Conservation (phyloP, 2,113 vertebrate species). For the Willisornis vidua region DNA sequence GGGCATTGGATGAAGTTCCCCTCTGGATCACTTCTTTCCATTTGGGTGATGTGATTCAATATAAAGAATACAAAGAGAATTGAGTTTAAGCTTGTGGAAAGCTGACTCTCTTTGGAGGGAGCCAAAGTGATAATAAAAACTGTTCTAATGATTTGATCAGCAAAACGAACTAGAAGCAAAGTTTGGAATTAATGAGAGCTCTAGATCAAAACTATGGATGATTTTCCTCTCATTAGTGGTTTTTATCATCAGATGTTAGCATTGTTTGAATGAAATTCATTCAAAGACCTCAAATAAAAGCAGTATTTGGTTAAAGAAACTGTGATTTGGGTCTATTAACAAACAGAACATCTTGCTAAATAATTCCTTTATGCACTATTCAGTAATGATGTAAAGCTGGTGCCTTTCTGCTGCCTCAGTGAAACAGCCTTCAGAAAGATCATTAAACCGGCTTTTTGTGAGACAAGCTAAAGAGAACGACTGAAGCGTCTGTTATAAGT, state of each 20-base stretch:
- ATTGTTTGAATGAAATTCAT: constrained; percentile 74
- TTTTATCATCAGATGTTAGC: constrained; percentile 75
- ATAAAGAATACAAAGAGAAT: background rate
- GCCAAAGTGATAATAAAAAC: constrained; percentile 37
- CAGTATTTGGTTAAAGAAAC: constrained; percentile 69
- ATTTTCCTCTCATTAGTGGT: constrained; percentile 71
- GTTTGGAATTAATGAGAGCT: constrained; percentile 74
- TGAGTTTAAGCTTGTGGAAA: background rate
- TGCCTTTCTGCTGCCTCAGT: constrained; percentile 70
- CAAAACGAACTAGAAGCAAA: constrained; percentile 67
- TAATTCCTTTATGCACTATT: constrained; percentile 74
- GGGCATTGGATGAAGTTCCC: background rate
- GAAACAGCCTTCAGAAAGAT: constrained; percentile 69
- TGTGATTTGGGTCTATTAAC: constrained; percentile 71
- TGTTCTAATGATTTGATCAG: constrained; percentile 69
- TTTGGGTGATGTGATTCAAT: background rate
- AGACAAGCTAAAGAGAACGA: constrained; percentile 54
- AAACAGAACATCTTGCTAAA: constrained; percentile 76
- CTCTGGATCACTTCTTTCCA: background rate
- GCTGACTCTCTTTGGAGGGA: constrained; percentile 18
- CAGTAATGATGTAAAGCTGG: constrained; percentile 71
- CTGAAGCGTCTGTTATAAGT: constrained; percentile 64
- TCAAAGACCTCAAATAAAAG: constrained; percentile 73
- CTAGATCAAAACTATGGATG: constrained; percentile 71
- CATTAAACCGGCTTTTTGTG: constrained; percentile 64